Evolutionary conservation across 2,113 vertebrate species (phyloP), one percentile per base, ranked within the genome.

Genomic region (Rafetus swinhoei): DNA sequence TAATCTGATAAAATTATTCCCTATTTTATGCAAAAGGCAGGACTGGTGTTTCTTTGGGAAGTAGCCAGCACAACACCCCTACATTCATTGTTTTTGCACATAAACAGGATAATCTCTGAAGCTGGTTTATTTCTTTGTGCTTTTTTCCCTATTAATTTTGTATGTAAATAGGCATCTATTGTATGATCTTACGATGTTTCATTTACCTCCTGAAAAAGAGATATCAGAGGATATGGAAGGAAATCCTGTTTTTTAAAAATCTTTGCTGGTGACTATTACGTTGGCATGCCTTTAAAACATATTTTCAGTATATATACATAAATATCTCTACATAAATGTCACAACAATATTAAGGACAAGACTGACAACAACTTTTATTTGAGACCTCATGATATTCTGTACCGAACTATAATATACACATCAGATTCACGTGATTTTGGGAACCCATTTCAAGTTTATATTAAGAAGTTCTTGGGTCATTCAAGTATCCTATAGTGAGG

Each of bases 1-100:
- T 76, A 94, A 92, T 95, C 95, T 92, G 86, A 94, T 95, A 90
- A 96, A 96, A 97, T 95, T 96, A 96, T 89, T 15, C 25, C 25
- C 25, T 14, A 62, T 62, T 27, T 62, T 62, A 62, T 62, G 59
- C 59, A 62, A n/a, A n/a, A 16, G 15, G 7, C 62, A n/a, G 32
- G 16, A 69, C 9, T n/a, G 62, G 62, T n/a, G 62, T 69, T 8
- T 19, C 7, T 16, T 69, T 69, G 15, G 15, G 32, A 69, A 69
- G 29, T 2, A n/a, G 6, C 29, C 62, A n/a, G 32, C 62, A 69
- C 8, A 69, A 7, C 7, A 69, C 15, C 29, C 29, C 15, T 18
- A 69, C 2, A 7, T 69, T 69, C 62, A 69, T n/a, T 69, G 29
- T 9, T 7, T 69, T n/a, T n/a, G 62, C 62, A n/a, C 7, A 69